phyloP scores from a whole-genome alignment of 2,113 vertebrate genomes.

The Bombycilla garrulus region DNA sequence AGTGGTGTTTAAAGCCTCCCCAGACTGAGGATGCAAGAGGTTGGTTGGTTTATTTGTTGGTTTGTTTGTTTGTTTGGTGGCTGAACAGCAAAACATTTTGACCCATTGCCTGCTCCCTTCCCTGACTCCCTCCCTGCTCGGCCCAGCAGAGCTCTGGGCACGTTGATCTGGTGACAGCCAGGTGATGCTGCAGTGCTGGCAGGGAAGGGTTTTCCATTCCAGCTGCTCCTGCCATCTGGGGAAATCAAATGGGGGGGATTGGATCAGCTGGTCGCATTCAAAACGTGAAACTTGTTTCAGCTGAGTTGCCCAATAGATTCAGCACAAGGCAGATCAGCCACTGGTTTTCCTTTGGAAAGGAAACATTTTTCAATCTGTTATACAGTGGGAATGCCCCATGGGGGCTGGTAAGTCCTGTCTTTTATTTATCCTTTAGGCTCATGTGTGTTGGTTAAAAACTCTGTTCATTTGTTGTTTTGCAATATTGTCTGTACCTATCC shows the following conservation, averaged over 20 bases:
- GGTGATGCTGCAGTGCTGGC: slow-evolving; percentile 7
- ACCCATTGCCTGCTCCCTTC: fast-evolving
- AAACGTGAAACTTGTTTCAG: slow-evolving; percentile 44
- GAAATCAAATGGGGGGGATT: slow-evolving; percentile 31
- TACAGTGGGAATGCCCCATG: neutral
- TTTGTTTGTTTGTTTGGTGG: neutral
- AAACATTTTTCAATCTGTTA: slow-evolving; percentile 47
- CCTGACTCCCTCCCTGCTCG: fast-evolving
- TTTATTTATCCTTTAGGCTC: slow-evolving; percentile 48
- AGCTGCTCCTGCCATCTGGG: slow-evolving; percentile 66
- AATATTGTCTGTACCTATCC: neutral
- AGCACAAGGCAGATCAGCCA: neutral
- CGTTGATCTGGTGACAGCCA: neutral
- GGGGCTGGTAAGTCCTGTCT: slow-evolving; percentile 43
- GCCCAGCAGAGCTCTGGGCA: neutral
- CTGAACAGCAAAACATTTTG: neutral
- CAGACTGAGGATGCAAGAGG: neutral
- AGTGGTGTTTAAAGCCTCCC: neutral
- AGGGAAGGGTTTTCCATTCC: slow-evolving; percentile 47
- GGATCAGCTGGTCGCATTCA: slow-evolving; percentile 56
- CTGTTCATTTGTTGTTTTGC: neutral
- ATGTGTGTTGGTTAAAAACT: slow-evolving; percentile 14
- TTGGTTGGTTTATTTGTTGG: neutral
- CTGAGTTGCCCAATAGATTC: slow-evolving; percentile 46
- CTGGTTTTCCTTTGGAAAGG: slow-evolving; percentile 23